A percentile compares a stretch with the other conserved stretches of the same genome.
Evolutionary conservation across 2,888 invertebrate species (phyloP).

Genomic region (Trilocha varians): DNA sequence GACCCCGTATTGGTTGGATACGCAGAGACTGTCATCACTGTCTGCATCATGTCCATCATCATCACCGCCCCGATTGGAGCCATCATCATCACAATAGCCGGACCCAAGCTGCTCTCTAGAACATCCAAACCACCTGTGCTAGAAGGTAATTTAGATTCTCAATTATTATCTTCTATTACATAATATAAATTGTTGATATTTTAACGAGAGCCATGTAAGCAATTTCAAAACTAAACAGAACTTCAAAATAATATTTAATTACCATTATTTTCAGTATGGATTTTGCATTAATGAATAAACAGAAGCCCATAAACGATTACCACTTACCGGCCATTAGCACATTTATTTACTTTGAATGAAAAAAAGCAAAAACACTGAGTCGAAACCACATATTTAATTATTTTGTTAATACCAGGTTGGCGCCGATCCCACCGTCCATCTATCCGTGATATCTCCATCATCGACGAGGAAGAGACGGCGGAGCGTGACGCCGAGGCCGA

Average conservation of each 20-base stretch:
- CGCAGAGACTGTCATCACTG: constrained; percentile 81
- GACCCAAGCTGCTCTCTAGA: constrained; percentile 84
- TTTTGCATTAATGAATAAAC: too few species aligned
- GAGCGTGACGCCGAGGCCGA: constrained; percentile 64
- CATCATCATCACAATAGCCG: constrained; percentile 84
- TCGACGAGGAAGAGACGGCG: constrained; percentile 85
- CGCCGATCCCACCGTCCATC: constrained; percentile 86
- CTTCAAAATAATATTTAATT: too few species aligned
- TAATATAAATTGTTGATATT: too few species aligned
- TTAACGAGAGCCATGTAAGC: too few species aligned
- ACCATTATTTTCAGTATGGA: too few species aligned
- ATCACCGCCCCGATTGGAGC: constrained; percentile 90
- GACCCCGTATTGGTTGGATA: constrained; percentile 69
- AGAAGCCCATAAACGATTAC: too few species aligned
- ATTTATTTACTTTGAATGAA: too few species aligned
- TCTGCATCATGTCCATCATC: constrained; percentile 86
- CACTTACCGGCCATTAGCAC: too few species aligned
- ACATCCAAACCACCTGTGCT: constrained; percentile 79
- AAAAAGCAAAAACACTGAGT: too few species aligned
- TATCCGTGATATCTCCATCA: constrained; percentile 89
- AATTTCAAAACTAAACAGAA: too few species aligned
- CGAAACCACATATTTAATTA: too few species aligned
- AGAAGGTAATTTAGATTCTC: constrained; percentile 74
- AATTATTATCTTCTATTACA: too few species aligned
- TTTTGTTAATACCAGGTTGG: constrained; percentile 80